Evolutionary conservation across 2,113 vertebrate genomes (phyloP), one percentile per base, ranked within the genome.

Genomic region (Thermophis baileyi): DNA sequence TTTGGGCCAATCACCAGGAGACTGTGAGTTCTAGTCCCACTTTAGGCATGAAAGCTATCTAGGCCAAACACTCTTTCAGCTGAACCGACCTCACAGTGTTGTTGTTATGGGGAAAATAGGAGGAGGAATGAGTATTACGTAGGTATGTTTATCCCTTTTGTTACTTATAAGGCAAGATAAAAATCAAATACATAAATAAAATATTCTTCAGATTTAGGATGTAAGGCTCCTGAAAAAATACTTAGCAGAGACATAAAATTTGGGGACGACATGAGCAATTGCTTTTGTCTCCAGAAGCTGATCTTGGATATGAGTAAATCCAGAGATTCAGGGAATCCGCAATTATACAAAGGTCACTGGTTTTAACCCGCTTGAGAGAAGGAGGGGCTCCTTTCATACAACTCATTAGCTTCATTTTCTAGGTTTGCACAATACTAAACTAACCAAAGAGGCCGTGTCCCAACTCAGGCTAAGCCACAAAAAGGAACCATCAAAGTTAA

Each of bases 231-330:
- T 74, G 9, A 6, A 0, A 63, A 94, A 90, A n/a, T 51, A 16
- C n/a, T 10, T 0, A 92, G 35, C 0, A 10, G 40, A 46, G 69
- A 35, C 0, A 0, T 16, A 53, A 27, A 0, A 50, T 44, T 24
- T 40, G 1, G n/a, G 53, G 24, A 35, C 47, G 40, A 69, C 30
- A 6, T 6, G 27, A 93, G 24, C 1, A 2, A 69, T 87, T 50
- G 87, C 35, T 6, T 2, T 14, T 44, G 10, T 1, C 12, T 27
- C 22, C 44, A 49, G 30, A 63, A 10, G 6, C 14, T 25, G 14
- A 44, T 90, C 60, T 63, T 4, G 55, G 44, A 14, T n/a, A 4
- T 11, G 89, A 47, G 44, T 63, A 30, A 49, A 69, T 40, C n/a
- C 14, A 57, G 88, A 47, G 14, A 25, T 57, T 88, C 30, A 88